Evolutionary conservation across 2,113 vertebrate genomes (phyloP).

Genomic region (Melanotaenia duboulayi): DNA sequence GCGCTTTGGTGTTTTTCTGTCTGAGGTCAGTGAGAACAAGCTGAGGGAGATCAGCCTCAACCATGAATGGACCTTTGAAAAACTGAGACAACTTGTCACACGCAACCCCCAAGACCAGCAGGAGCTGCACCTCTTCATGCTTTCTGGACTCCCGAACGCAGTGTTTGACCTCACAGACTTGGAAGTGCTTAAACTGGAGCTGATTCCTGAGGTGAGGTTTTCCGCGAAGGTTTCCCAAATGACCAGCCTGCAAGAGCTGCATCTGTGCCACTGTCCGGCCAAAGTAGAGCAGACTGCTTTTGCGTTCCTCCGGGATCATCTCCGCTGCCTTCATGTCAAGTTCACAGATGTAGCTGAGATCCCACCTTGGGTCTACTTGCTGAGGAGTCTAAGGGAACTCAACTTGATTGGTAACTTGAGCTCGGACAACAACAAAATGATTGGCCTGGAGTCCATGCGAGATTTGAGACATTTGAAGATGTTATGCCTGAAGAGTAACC

Average conservation of each 20-base stretch:
- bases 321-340: conserved; percentile 95
- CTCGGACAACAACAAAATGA: conserved; percentile 99
- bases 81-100: conserved; percentile 90
- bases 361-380: conserved; percentile 94
- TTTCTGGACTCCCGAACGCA: conserved; percentile 92
- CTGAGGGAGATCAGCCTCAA: conserved; percentile 97
- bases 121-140: conserved; percentile 94
- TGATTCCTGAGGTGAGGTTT: conserved; percentile 96
- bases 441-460: conserved; percentile 93
- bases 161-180: conserved; percentile 96
- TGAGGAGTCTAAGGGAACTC: conserved; percentile 92
- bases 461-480: conserved; percentile 93
- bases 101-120: conserved; percentile 92
- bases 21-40: conserved; percentile 97
- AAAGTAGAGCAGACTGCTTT: conserved; percentile 97
- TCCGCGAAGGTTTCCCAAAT: conserved; percentile 96
- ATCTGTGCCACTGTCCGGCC: conserved; percentile 94
- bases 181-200: conserved; percentile 93
- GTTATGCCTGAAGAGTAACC: conserved; percentile 94
- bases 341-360: conserved; percentile 98
- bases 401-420: conserved; percentile 93
- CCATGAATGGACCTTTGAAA: conserved; percentile 97
- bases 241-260: conserved; percentile 94
- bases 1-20: conserved; percentile 94
- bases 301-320: conserved; percentile 94